Conservation (phyloP, 2,113 vertebrate genomes). For the Manacus vitellinus region DNA sequence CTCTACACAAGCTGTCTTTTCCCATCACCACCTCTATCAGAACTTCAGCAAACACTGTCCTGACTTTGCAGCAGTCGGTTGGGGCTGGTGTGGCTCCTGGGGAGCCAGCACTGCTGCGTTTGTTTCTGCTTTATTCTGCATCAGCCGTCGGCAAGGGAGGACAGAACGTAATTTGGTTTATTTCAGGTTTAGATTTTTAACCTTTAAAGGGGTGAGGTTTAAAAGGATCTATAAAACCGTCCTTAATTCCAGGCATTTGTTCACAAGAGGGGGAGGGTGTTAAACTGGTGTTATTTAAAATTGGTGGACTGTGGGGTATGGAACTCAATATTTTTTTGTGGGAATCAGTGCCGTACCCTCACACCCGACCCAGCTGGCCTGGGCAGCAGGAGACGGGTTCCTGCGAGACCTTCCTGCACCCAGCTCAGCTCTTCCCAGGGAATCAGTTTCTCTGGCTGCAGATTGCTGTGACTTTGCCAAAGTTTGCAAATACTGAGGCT, state of each 20-base stretch:
- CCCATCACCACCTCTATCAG: not conserved
- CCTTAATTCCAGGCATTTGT: not conserved
- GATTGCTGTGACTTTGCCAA: not conserved
- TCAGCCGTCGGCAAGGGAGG: not conserved
- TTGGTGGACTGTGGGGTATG: not conserved
- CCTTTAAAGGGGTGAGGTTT: not conserved
- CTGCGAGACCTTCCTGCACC: not conserved
- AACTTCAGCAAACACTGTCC: not conserved
- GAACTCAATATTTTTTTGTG: not conserved
- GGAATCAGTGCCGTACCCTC: not conserved
- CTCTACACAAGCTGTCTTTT: not conserved
- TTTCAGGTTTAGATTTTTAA: not conserved
- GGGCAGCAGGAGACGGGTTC: not conserved
- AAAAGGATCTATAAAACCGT: not conserved
- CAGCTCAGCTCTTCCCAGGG: not conserved
- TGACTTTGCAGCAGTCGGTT: not conserved
- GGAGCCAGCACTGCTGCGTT: accelerated
- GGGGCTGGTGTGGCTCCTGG: accelerated
- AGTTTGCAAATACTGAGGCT: not conserved
- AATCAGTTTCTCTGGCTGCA: not conserved
- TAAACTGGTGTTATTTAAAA: not conserved
- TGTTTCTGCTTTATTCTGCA: not conserved
- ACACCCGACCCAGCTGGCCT: not conserved
- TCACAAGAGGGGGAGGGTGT: not conserved
- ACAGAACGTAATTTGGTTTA: not conserved